Evolutionary conservation across 1,140 invertebrate species (phyloP).

Genomic region (Trichonephila clavata): DNA sequence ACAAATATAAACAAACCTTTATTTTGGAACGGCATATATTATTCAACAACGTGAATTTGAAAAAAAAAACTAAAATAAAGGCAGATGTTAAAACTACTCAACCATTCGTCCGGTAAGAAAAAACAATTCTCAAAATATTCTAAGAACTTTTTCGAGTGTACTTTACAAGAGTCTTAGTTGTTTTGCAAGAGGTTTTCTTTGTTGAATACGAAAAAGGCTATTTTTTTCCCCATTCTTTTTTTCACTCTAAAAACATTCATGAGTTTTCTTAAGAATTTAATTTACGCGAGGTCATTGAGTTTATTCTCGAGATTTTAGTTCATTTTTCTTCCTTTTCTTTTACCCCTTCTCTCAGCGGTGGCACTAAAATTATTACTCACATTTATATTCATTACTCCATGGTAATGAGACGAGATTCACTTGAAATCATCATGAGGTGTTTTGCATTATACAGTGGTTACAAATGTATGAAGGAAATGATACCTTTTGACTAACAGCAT

Average conservation of each 20-base stretch:
- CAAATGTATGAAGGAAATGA: not conserved
- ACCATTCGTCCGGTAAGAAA: not conserved
- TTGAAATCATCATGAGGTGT: not conserved
- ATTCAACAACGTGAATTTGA: not conserved
- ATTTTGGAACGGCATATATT: not conserved
- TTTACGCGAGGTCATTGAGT: not conserved
- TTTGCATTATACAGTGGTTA: not conserved
- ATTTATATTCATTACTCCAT: not conserved
- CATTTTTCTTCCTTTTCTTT: not conserved
- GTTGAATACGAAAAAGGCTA: not conserved
- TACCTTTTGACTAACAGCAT: not conserved
- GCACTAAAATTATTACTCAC: not conserved
- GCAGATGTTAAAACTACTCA: not conserved
- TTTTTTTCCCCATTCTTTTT: no score
- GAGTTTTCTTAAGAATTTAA: slow-evolving; percentile 5
- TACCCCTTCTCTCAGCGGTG: not conserved
- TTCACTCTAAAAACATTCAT: not conserved
- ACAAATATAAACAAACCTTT: not conserved
- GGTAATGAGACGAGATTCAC: not conserved
- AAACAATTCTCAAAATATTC: not conserved
- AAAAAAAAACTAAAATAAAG: not conserved
- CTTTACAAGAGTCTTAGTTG: not conserved
- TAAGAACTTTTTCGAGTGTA: not conserved
- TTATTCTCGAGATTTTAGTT: not conserved
- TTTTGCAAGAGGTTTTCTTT: not conserved